Percentiles rank a stretch among this genome's conserved stretches.
These are phyloP conservation scores for Meliscaeva auricollis DNA, from an alignment of 2,888 invertebrate species.

Conservation along the genomic window DNA sequence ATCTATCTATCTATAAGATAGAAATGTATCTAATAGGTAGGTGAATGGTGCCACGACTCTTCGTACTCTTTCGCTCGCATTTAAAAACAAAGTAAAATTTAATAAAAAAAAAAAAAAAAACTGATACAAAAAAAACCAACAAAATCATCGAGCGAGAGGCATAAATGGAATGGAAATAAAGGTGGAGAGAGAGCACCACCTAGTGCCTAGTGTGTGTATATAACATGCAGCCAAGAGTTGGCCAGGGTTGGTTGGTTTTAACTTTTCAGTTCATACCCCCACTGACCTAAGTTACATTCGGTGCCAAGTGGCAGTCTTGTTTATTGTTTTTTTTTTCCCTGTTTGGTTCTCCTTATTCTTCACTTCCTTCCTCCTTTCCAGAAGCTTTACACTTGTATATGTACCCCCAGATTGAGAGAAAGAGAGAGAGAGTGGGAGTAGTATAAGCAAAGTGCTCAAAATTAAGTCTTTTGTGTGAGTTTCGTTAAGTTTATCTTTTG, in stretches of 20 bases:
- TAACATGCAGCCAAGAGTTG: constrained; percentile 75
- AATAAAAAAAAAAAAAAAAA: constrained; percentile 30
- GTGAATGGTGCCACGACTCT: constrained; percentile 74
- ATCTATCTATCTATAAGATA: constrained; percentile 61
- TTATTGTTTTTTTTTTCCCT: constrained; percentile 71
- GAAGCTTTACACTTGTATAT: constrained; percentile 28
- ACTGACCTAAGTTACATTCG: constrained; percentile 77
- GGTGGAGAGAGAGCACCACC: constrained; percentile 59
- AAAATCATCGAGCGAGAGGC: constrained; percentile 31
- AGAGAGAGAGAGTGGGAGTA: constrained; percentile 70
- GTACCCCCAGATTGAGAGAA: constrained; percentile 7
- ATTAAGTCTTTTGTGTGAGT: constrained; percentile 28
- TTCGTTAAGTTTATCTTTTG: constrained; percentile 69
- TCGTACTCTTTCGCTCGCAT: constrained; percentile 75
- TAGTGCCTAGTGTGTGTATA: constrained; percentile 54
- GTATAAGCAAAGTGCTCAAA: constrained; percentile 18
- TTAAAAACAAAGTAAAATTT: constrained; percentile 66
- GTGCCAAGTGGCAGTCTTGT: constrained; percentile 75
- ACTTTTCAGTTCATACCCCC: constrained; percentile 77
- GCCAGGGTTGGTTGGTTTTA: constrained; percentile 80
- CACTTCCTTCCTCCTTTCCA: neutral
- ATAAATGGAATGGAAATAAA: constrained; percentile 58
- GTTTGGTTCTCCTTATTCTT: neutral
- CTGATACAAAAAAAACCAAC: neutral
- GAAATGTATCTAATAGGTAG: constrained; percentile 76